A percentile compares a stretch with the other conserved stretches of the same genome.
Evolutionary conservation across 1,140 invertebrate species (phyloP).

Genomic region (Drosophila pruinosa): DNA sequence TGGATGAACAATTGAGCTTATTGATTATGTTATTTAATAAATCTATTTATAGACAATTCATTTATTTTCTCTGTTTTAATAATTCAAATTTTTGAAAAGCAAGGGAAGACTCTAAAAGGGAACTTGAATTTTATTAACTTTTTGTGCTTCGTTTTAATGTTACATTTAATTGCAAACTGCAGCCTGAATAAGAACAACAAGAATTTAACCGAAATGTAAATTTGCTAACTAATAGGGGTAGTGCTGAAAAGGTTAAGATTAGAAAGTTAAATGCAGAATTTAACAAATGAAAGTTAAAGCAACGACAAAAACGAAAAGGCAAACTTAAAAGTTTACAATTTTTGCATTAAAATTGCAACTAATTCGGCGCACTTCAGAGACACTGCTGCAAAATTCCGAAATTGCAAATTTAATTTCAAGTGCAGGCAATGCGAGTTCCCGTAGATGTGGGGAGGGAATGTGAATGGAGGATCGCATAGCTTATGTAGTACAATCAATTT

Average conservation of each 20-base stretch:
- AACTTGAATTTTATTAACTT: not conserved
- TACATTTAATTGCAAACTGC: constrained; percentile 25
- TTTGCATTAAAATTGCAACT: constrained; percentile 75
- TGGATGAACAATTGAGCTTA: no score
- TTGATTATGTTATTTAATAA: no score
- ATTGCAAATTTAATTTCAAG: constrained; percentile 59
- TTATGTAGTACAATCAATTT: constrained; percentile 72
- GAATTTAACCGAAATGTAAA: constrained; percentile 34
- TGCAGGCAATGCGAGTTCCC: constrained; percentile 50
- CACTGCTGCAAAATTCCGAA: constrained; percentile 1
- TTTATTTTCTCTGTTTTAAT: no score
- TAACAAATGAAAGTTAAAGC: constrained; percentile 33
- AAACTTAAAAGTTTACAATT: constrained; percentile 64
- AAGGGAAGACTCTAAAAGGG: not conserved
- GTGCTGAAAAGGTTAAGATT: not conserved
- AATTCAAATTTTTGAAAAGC: not conserved
- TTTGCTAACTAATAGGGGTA: not conserved
- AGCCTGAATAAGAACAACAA: not conserved
- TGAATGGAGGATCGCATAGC: not conserved
- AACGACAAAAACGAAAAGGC: constrained; percentile 6
- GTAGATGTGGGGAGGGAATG: not conserved
- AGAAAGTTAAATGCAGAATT: constrained; percentile 18
- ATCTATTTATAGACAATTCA: no score
- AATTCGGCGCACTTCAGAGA: constrained; percentile 57
- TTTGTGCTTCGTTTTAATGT: constrained; percentile 15